phyloP scores from a whole-genome alignment of 2,888 invertebrate genomes.

The Oscheius onirici region DNA sequence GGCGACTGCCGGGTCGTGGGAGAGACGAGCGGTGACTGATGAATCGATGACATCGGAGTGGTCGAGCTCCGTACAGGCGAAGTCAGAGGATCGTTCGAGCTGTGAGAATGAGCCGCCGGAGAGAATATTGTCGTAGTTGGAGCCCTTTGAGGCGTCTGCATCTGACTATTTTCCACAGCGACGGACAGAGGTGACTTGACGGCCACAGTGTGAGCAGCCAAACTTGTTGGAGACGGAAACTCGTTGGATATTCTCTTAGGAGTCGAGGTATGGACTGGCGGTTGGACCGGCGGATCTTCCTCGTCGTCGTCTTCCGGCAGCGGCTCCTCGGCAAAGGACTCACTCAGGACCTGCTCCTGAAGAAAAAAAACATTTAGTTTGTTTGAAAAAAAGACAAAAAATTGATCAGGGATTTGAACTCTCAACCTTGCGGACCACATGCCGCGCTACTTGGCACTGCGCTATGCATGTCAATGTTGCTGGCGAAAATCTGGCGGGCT shows the following conservation, averaged over 20 bases:
- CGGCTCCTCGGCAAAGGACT: slow-evolving; percentile 31
- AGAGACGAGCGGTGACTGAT: slow-evolving; percentile 12
- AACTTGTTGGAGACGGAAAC: neutral
- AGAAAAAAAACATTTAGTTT: no score
- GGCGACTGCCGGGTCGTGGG: neutral
- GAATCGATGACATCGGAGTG: slow-evolving; percentile 9
- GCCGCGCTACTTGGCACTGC: no score
- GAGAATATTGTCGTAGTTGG: slow-evolving; percentile 4
- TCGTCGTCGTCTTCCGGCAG: slow-evolving; percentile 22
- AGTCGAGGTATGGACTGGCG: neutral
- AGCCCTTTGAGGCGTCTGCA: neutral
- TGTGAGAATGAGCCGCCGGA: neutral
- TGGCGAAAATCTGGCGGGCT: no score
- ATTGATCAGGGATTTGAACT: no score
- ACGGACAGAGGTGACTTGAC: slow-evolving; percentile 12
- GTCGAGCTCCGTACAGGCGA: slow-evolving; percentile 4
- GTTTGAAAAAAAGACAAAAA: no score
- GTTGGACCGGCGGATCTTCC: neutral
- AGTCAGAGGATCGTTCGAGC: neutral
- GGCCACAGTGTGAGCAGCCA: slow-evolving; percentile 22
- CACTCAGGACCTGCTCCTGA: slow-evolving; percentile 23
- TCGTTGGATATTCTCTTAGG: neutral
- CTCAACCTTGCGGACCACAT: no score
- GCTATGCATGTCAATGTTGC: no score
- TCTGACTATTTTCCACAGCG: neutral